Base-by-base conservation (phyloP, 2,888 invertebrate genomes). In the Philopedon plagiatum region DNA sequence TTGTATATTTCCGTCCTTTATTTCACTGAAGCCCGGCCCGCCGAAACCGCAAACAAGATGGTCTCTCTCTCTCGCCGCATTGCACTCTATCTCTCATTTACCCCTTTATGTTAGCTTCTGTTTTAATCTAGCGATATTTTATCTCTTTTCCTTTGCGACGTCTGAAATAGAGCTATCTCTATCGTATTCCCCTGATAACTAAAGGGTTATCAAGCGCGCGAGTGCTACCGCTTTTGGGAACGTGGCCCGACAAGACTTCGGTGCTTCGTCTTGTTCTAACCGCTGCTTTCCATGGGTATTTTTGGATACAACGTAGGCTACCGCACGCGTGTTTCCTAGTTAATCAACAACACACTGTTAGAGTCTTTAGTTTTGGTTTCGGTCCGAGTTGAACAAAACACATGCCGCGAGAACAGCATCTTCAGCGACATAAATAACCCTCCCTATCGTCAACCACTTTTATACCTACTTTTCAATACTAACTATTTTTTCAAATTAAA, bases 1-100 rank as follows among this genome's bases (percentile, higher is more conserved):
- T 88, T 87, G 87, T 88, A 88, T 89, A 88, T 88, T 87, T 88
- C 89, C 87, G 87, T 90, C 90, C 89, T 89, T 89, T 89, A 88
- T 88, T 88, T 88, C 88, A 88, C 88, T 88, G 87, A 89, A 87
- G 90, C 90, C 90, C 90, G 87, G 88, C 90, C 90, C 90, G 89
- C 89, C 87, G 86, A 86, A 88, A 90, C 90, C 90, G 88, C 90
- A 90, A 89, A 89, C 88, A 87, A 88, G 87, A 87, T 87, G 87
- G 86, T 88, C 88, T 88, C 88, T 86, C 86, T 84, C 86, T 84
- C 85, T 37, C 86, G 84, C 86, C 71, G 69, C 84, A 74, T 68
- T 84, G 85, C 84, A 81, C 85, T 81, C 79, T 78, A 80, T 84
- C 81, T 77, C 80, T 79, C 83, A 78, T 81, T 81, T 83, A 83